Evolutionary conservation across 2,797 vertebrate species (phyloP), one percentile per base, ranked within the genome.

Genomic region (Gymnocypris eckloni): DNA sequence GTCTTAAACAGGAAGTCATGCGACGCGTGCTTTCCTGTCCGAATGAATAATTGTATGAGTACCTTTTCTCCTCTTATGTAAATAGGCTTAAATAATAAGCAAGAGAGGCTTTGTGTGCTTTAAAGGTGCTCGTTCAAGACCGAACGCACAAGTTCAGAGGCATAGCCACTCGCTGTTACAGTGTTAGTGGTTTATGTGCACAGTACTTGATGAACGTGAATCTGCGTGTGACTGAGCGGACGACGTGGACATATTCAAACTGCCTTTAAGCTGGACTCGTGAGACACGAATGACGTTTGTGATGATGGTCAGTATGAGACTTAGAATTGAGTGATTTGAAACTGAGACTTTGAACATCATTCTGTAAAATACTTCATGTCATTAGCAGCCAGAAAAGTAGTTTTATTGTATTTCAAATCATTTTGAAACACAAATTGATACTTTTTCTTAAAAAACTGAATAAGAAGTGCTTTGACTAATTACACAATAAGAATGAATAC

Each of bases 381-480:
- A 73, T 81, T 77, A 85, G 83, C 54, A 69, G 72, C 77, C 82
- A 75, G 45, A 79, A 88, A 83, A 71, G 61, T 88, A 79, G 79
- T 88, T 59, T 85, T 85, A 78, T 76, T 86, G 56, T 84, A 33
- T 77, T 39, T 87, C 39, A 28, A 39, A 79, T 86, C 20, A 79
- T 52, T 66, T 67, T 25, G 22, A 61, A 15, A n/a, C 56, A 20
- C 50, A 33, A 45, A 28, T 4, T 85, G 88, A 91, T 87, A 86
- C 85, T 83, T 83, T 39, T 33, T 83, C 15, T 2, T n/a, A 56
- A 59, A 37, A 3, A 67, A 37, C 72, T 86, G 54, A 90, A 91
- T 90, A 85, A 81, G 87, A 90, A 84, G 56, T 90, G 86, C 89
- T 87, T 88, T 91, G 69, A 86, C 43, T 86, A 66, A 81, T 82